Base-by-base conservation (phyloP, 37 sponge, comb jelly and placozoan genomes). In the Hexactinellida sp. region DNA sequence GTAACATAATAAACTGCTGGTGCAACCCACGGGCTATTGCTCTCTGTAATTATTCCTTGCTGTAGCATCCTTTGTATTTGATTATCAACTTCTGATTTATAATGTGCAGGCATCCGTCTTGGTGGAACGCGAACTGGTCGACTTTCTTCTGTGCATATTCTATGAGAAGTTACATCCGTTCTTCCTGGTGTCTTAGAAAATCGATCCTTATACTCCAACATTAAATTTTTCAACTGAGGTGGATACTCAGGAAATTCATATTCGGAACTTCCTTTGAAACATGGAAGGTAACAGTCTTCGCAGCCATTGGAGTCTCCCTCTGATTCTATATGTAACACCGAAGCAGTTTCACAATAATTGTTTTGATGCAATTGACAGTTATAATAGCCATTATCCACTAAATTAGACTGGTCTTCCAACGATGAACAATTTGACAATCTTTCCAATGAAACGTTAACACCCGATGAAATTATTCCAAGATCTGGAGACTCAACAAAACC, bases 11-110 rank as follows among this genome's bases (percentile, higher is more conserved):
- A 90, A 28, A 91, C 86, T 36, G 89, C 88, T 25, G 91, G 93
- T 51, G 93, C 87, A 87, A 90, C 90, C 82, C 88, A 93, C 0
- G 89, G 84, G 54, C 89, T 90, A 51, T 86, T 85, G 47, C 89
- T 90, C 76, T 88, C 86, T 24, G 82, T 83, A 19, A 90, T 90
- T 47, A 90, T 93, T 0, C 91, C 91, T 36, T 63, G 84, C 28
- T 90, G 76, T 21, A 83, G 38, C 84, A 83, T 83, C 1, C 7
- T 37, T 28, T 35, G 84, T 37, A 83, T 38, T 83, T 83, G 84
- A 24, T 9, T 32, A 19, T 83, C 84, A 3, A 83, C 84, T 83
- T 83, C 84, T 35, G 84, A 36, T 37, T 37, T 36, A n/a, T 83
- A 83, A 37, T 83, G 84, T 36, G 86, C 92, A 38, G 89, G 89